Evolutionary conservation across 2,888 invertebrate species (phyloP).

Genomic region (Ophion ellenae): DNA sequence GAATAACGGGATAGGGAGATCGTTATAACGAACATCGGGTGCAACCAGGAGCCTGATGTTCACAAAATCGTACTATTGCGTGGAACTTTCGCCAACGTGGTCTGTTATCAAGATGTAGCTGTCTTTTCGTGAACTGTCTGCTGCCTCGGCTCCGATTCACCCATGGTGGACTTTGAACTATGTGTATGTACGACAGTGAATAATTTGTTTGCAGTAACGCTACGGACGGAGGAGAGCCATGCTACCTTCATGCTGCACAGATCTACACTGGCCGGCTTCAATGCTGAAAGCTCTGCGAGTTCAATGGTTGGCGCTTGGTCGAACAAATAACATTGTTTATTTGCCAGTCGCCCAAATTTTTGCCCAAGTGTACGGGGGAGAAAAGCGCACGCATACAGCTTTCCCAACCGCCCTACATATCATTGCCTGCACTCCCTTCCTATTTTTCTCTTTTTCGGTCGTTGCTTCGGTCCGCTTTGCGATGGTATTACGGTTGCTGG

Average conservation of each 20-base stretch:
- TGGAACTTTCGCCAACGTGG: conserved; percentile 37
- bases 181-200: conserved; percentile 8
- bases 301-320: conserved; percentile 69
- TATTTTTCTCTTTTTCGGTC: conserved; percentile 34
- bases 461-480: conserved; percentile 70
- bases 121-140: neutral
- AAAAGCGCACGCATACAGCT: conserved; percentile 4
- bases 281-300: conserved; percentile 62
- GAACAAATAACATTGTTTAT: conserved; percentile 82
- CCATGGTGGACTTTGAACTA: neutral
- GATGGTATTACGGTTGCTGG: conserved; percentile 60
- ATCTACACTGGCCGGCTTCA: conserved; percentile 5
- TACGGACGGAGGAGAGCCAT: conserved; percentile 35
- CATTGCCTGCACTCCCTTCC: conserved; percentile 30
- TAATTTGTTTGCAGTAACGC: conserved; percentile 20
- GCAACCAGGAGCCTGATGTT: conserved; percentile 72
- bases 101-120: conserved; percentile 19
- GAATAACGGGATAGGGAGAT: conserved; percentile 27
- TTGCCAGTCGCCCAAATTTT: conserved; percentile 74
- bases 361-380: conserved; percentile 34
- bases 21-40: conserved; percentile 28
- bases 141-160: neutral
- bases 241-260: conserved; percentile 50
- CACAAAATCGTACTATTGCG: conserved; percentile 71
- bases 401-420: conserved; percentile 39